Conservation (phyloP, 2,797 vertebrate species). For the Valencia hispanica region DNA sequence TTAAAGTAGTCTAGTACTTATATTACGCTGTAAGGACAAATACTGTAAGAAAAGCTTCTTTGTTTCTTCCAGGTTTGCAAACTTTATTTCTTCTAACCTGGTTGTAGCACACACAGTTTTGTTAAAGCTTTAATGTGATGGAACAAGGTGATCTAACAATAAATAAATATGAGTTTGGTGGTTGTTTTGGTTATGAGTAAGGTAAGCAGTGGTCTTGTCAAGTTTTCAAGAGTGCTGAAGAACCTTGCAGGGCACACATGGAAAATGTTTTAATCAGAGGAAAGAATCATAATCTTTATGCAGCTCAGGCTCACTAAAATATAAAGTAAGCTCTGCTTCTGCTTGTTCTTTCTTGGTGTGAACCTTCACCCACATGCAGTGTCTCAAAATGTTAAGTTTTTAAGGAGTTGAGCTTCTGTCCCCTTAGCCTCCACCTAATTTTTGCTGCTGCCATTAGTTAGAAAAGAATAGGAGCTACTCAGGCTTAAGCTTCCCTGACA, state of each 20-base stretch:
- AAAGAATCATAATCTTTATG: background rate
- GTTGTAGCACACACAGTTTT: background rate
- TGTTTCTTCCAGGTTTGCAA: background rate
- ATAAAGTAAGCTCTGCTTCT: background rate
- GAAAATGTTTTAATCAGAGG: conserved; percentile 2
- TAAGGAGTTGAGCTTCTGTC: background rate
- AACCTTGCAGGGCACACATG: background rate
- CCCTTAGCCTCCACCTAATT: too few relatives aligned
- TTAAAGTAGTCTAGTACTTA: background rate
- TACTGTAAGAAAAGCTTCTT: background rate
- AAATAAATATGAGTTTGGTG: background rate
- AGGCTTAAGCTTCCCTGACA: too few relatives aligned
- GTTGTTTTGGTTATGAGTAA: background rate
- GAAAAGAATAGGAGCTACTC: too few relatives aligned
- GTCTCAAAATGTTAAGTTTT: background rate
- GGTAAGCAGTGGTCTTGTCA: background rate
- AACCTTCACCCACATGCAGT: background rate
- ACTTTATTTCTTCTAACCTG: background rate
- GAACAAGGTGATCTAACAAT: background rate
- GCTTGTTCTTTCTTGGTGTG: background rate
- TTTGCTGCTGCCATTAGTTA: too few relatives aligned
- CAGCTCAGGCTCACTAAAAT: background rate
- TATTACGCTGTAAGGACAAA: background rate
- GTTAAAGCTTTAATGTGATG: background rate
- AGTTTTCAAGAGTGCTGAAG: background rate